Percentiles rank a stretch among this genome's conserved stretches.
Conservation (phyloP, 2,797 vertebrate genomes). For the Karalla daura region DNA sequence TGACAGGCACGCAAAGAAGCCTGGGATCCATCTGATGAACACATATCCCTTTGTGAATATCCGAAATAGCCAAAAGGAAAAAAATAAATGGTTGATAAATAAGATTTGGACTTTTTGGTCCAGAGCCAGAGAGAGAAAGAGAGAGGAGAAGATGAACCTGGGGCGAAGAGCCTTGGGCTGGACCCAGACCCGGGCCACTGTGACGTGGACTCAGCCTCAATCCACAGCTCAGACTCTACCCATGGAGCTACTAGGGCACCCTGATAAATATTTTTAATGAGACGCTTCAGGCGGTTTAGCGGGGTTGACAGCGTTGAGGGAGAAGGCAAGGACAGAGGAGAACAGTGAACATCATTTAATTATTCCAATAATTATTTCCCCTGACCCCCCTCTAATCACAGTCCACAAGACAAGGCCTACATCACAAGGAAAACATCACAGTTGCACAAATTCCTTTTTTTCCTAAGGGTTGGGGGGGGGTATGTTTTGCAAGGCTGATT, state of each 20-base stretch:
- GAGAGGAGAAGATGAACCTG: no score
- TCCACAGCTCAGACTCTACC: no score
- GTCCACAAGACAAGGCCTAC: conserved; percentile 13
- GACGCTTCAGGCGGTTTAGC: conserved; percentile 1
- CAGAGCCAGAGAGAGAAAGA: no score
- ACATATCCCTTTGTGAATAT: conserved; percentile 25
- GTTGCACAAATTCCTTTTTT: conserved; percentile 36
- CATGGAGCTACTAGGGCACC: no score
- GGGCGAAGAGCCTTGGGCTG: no score
- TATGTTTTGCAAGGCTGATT: conserved; percentile 53
- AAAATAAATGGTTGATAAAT: neutral
- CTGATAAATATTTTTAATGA: conserved; percentile 42
- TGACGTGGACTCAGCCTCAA: no score
- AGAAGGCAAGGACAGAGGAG: conserved; percentile 38
- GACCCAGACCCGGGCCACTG: no score
- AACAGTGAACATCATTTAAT: conserved; percentile 40
- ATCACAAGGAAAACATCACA: conserved; percentile 25
- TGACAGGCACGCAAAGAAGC: conserved; percentile 23
- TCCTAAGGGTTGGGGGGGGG: conserved; percentile 33
- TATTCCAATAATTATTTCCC: conserved; percentile 45
- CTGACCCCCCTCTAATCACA: conserved; percentile 31
- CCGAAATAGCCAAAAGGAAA: conserved; percentile 27
- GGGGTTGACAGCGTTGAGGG: conserved; percentile 7
- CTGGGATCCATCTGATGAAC: conserved; percentile 32
- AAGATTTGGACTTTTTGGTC: no score